Base-by-base conservation (phyloP, 2,113 vertebrate genomes). In the Promerops cafer region DNA sequence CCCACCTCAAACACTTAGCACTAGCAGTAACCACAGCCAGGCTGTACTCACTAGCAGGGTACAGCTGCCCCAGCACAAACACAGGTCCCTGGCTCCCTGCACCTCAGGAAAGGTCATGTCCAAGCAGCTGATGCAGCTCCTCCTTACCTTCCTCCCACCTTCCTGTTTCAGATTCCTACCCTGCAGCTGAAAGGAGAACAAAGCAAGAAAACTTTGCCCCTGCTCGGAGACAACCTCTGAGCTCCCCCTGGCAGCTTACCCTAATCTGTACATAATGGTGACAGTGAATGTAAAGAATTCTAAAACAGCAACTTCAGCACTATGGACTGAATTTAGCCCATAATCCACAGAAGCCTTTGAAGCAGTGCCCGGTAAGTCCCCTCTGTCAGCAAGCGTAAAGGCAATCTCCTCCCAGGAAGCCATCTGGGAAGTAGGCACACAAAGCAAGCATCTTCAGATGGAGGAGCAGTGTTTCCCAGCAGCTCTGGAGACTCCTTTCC, bases 321-420 rank as follows among this genome's bases (percentile, higher is more conserved):
- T 64, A 16, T 9, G 47, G 68, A 66, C 64, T 83, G 88, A 89
- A 93, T 90, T 83, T 68, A 94, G 64, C 52, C 60, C 53, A 56
- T 76, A 93, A 89, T 93, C 90, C 83, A 92, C 10, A 89, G 63
- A 86, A 96, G 49, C 57, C 80, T 96, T 95, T 93, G 80, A 95
- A 95, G 92, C 72, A 56, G 64, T 4, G 20, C 83, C 87, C 87
- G 90, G 82, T 30, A 60, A 83, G 81, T 86, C 84, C 56, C 79
- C 77, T 65, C 64, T 65, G 82, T 92, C 75, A 72, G 86, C 53
- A 71, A 57, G 50, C 0, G 1, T 45, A 56, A 75, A 71, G 22
- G n/a, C 92, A 79, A 18, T 52, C 52, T 87, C 52, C 47, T 92
- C 49, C 37, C 31, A 66, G 35, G 44, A 52, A 94, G 64, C 76